Evolutionary conservation across 2,888 invertebrate species (phyloP).

Genomic region (Aquatica leii): DNA sequence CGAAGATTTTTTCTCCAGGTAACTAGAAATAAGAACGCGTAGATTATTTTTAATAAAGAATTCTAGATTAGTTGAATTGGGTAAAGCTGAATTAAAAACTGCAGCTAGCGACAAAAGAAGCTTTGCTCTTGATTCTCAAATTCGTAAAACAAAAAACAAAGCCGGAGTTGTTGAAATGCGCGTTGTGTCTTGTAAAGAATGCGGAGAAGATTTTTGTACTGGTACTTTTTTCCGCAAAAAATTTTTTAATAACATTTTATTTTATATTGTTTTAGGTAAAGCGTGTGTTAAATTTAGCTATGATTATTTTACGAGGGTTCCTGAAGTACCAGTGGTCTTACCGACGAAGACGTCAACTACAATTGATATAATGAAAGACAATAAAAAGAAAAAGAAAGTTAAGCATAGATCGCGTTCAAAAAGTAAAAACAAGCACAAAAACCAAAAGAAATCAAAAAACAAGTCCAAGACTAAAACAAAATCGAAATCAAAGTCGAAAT

Average conservation of each 20-base stretch:
- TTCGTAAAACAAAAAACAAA: constrained; percentile 82
- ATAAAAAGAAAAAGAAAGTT: constrained; percentile 52
- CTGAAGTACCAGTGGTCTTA: constrained; percentile 50
- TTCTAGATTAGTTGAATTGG: constrained; percentile 78
- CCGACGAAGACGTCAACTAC: constrained; percentile 51
- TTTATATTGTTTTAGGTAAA: constrained; percentile 57
- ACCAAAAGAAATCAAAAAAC: constrained; percentile 36
- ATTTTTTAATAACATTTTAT: constrained; percentile 9
- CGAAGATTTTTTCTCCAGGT: constrained; percentile 87
- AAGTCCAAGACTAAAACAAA: constrained; percentile 42
- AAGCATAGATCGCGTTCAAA: constrained; percentile 54
- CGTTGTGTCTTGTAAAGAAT: constrained; percentile 78
- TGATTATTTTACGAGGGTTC: constrained; percentile 64
- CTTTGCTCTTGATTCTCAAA: constrained; percentile 70
- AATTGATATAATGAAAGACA: constrained; percentile 57
- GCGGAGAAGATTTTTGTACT: constrained; percentile 86
- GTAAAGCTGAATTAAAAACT: constrained; percentile 79
- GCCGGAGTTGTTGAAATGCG: constrained; percentile 83
- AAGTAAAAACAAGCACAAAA: constrained; percentile 48
- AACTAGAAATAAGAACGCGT: constrained; percentile 34
- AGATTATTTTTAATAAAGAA: not conserved
- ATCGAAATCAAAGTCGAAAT: constrained; percentile 44
- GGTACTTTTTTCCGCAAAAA: constrained; percentile 59
- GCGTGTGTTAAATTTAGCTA: constrained; percentile 66
- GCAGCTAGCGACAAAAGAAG: constrained; percentile 75